Evolutionary conservation across 2,888 invertebrate species (phyloP), one percentile per base, ranked within the genome.

Genomic region (Leptodirus hochenwartii): DNA sequence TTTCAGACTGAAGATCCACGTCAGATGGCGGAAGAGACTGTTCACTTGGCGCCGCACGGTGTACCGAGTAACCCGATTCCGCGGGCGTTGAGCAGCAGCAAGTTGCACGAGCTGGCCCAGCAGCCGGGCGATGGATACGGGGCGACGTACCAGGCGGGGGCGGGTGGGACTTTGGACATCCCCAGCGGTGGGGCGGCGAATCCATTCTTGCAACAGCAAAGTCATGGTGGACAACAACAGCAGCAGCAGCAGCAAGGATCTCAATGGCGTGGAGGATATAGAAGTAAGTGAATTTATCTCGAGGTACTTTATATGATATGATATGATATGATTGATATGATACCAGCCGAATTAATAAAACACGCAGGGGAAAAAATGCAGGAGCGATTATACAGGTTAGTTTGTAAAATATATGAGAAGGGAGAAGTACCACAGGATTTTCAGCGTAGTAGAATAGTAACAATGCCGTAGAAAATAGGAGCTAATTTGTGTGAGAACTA

Each of bases 51-150:
- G 32, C 90, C 90, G n/a, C 90, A 90, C 51, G 90, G 90, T 27
- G 90, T 90, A 29, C 90, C 90, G 26, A 81, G 84, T 49, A 85
- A 84, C 61, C 87, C 88, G 12, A 74, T 85, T 47, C 85, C 85
- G 1, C 67, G 85, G 37, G 85, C 82, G 29, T 61, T 85, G 14
- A 82, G 82, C 41, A 82, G 81, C 47, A 72, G 71, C 39, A 71
- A 82, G 34, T 64, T 85, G 20, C 73, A 80, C 39, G 85, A 85
- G 52, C 59, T 81, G 43, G 63, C 75, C 37, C 70, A 70, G 41
- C n/a, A n/a, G n/a, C n/a, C n/a, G n/a, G n/a, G n/a, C n/a, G 72
- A 73, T 32, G 66, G 68, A 25, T 78, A 78, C 49, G 82, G 82
- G 36, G 70, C 77, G 36, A 81, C 81, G 15, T 80, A 74, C 43